These are phyloP conservation scores for Xenopus laevis DNA, from an alignment of 2,113 vertebrate genomes.

Conservation along the genomic window DNA sequence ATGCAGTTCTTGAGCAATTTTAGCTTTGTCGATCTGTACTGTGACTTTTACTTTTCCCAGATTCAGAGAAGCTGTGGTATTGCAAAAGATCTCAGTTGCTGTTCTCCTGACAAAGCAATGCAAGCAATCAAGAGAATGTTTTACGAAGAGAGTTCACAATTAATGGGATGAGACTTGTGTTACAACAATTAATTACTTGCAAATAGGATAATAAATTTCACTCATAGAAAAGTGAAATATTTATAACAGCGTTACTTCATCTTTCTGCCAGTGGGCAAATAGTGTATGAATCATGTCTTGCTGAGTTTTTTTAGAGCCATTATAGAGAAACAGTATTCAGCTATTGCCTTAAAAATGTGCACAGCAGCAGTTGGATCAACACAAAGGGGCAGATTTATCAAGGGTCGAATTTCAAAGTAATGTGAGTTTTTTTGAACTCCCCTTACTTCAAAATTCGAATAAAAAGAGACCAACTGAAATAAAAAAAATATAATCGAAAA, in stretches of 20 bases:
- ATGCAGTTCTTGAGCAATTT: slow-evolving; percentile 81
- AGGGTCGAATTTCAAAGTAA: no score
- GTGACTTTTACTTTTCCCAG: slow-evolving; percentile 82
- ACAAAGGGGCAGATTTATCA: no score
- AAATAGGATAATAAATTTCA: not conserved
- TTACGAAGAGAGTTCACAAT: not conserved
- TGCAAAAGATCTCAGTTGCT: slow-evolving; percentile 82
- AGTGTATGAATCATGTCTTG: not conserved
- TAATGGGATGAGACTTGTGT: slow-evolving; percentile 1
- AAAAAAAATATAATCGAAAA: no score
- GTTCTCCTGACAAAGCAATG: slow-evolving; percentile 71
- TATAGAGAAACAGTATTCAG: slow-evolving; percentile 10
- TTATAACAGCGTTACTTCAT: not conserved
- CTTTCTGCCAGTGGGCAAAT: not conserved
- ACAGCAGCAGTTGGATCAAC: no score
- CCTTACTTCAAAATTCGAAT: no score
- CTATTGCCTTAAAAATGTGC: no score
- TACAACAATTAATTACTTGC: not conserved
- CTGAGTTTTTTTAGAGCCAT: no score
- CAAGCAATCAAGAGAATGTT: not conserved
- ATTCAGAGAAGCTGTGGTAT: slow-evolving; percentile 79
- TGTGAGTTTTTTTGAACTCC: no score
- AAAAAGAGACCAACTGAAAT: no score
- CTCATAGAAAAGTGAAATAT: not conserved
- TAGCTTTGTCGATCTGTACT: slow-evolving; percentile 87